Base-by-base conservation (phyloP, 2,888 invertebrate genomes). In the Seira musarum region DNA sequence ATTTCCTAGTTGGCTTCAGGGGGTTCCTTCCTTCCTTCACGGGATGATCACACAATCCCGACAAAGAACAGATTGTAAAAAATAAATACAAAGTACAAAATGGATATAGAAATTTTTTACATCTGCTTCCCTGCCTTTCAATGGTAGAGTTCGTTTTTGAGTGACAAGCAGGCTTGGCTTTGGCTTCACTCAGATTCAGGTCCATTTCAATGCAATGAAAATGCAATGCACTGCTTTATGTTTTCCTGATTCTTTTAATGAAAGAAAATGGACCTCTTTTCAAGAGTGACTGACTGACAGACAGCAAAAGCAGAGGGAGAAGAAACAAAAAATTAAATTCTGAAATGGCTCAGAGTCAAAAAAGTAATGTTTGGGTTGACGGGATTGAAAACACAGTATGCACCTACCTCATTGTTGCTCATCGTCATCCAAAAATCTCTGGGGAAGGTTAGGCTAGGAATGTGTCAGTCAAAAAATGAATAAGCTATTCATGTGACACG, bases 131-230 rank as follows among this genome's bases (percentile, higher is more conserved):
- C 63, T 71, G 63, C 63, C 63, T 63, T 63, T 75, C 75, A 49
- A 75, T 68, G 63, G 61, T 66, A 75, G 46, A 75, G 46, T 68
- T 75, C 15, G 19, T 25, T 61, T 75, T 61, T 75, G 75, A 75
- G 75, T 75, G 75, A 75, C 75, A 75, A 68, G 68, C 75, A 68
- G 75, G 75, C 75, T 75, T 75, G 75, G 75, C 68, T 60, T 67
- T 6, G 13, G 6, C 46, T 13, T 46, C 46, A n/a, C n/a, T 13
- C 6, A 10, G 13, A 6, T 13, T 46, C 46, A 6, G 46, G 6
- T 46, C 46, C 46, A 46, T 46, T 46, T 46, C 46, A 46, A 10
- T n/a, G n/a, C n/a, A n/a, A n/a, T n/a, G n/a, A n/a, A n/a, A n/a
- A n/a, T n/a, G n/a, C n/a, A n/a, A n/a, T n/a, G n/a, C n/a, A n/a